These are phyloP conservation scores for Pseudococcus jackbeardsleyi DNA, from an alignment of 2,888 invertebrate species.

Conservation along the genomic window DNA sequence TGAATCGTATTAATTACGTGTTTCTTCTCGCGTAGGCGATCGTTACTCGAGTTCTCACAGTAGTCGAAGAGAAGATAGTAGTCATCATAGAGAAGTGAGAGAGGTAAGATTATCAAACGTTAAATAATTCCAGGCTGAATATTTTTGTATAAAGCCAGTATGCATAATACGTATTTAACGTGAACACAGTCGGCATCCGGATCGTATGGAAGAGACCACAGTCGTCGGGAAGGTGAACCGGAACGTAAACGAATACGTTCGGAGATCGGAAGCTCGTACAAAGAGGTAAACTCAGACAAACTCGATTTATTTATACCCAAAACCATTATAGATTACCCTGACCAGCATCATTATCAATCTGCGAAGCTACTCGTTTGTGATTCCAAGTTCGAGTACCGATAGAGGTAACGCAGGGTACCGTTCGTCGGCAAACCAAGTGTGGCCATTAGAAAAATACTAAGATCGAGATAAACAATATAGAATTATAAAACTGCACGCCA, in stretches of 20 bases:
- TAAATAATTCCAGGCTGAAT: not conserved
- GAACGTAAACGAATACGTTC: conserved; percentile 53
- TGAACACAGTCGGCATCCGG: conserved; percentile 46
- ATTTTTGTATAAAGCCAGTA: not conserved
- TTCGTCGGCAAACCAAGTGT: not conserved
- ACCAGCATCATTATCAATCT: not conserved
- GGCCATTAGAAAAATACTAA: not conserved
- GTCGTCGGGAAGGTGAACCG: conserved; percentile 51
- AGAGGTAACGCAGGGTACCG: not conserved
- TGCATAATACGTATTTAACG: conserved; percentile 20
- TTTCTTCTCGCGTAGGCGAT: conserved; percentile 8
- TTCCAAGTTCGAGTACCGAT: not conserved
- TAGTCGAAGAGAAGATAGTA: conserved; percentile 9
- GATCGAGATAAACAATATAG: not conserved
- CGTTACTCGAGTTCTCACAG: conserved; percentile 33
- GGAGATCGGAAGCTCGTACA: conserved; percentile 54
- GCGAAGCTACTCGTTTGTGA: not conserved
- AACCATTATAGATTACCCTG: not conserved
- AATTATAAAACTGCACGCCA: not conserved
- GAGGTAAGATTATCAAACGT: not conserved
- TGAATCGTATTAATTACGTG: not conserved
- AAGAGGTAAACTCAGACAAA: conserved; percentile 54
- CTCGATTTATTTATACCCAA: not conserved
- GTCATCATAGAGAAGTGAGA: conserved; percentile 56
- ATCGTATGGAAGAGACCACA: conserved; percentile 56